phyloP scores from a whole-genome alignment of 2,797 vertebrate genomes.

The Cyprinodon diabolis region DNA sequence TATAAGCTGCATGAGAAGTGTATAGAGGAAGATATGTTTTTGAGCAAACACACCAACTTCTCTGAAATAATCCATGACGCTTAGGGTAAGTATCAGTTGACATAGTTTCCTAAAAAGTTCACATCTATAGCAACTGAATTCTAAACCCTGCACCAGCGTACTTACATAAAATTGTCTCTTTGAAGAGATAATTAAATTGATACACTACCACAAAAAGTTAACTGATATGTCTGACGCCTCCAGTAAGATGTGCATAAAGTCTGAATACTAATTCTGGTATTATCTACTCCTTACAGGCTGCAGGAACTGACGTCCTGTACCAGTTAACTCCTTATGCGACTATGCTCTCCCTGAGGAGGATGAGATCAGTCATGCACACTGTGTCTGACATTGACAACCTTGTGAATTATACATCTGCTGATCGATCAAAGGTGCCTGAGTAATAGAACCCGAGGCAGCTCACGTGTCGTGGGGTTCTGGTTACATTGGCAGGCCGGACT shows the following conservation, averaged over 20 bases:
- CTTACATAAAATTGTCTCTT: constrained; percentile 28
- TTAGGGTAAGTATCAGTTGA: constrained; percentile 40
- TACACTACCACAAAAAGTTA: constrained; percentile 37
- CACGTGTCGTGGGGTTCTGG: constrained; percentile 54
- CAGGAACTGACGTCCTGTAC: constrained; percentile 48
- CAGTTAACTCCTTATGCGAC: constrained; percentile 66
- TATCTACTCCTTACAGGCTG: constrained; percentile 35
- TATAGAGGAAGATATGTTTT: constrained; percentile 35
- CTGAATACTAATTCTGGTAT: constrained; percentile 60
- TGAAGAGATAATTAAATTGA: constrained; percentile 24
- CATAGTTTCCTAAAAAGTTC: constrained; percentile 39
- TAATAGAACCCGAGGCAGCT: constrained; percentile 71
- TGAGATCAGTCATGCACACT: constrained; percentile 69
- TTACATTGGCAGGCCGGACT: constrained; percentile 73
- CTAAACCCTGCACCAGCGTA: constrained; percentile 28
- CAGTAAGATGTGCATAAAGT: constrained; percentile 21
- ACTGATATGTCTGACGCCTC: constrained; percentile 19
- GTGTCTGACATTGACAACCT: constrained; percentile 77
- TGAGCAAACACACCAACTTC: constrained; percentile 44
- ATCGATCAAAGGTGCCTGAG: constrained; percentile 81
- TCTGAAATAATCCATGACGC: constrained; percentile 42
- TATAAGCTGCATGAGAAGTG: constrained; percentile 37
- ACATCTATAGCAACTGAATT: constrained; percentile 24
- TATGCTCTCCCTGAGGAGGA: constrained; percentile 37
- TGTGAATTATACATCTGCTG: constrained; percentile 77